Evolutionary conservation across 1,140 invertebrate genomes (phyloP), one percentile per base, ranked within the genome.

Genomic region (Limonius californicus): DNA sequence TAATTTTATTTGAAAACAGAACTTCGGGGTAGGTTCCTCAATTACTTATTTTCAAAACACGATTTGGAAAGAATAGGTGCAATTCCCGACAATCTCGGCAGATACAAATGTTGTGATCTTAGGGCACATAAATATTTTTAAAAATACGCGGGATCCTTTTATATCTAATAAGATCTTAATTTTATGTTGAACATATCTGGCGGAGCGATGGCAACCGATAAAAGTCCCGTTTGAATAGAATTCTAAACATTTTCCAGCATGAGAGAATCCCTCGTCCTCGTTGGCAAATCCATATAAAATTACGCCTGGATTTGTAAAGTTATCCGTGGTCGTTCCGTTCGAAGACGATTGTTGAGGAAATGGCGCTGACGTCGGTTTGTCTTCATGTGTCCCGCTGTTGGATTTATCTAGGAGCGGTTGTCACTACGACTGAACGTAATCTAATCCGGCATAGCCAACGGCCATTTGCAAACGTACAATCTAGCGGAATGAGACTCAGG

Each of bases 401-500:
- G 42, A 43, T 43, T 43, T 43, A 43, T 43, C 42, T 43, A 16
- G 12, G 42, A n/a, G 42, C 12, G 2, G 12, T 43, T 27, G 23
- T 27, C 42, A 14, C 16, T n/a, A 14, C 42, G 16, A 43, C 42
- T n/a, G 42, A 43, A n/a, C n/a, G 42, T 43, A 43, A 43, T 43
- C 42, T 43, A 43, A 43, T 43, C 42, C 42, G 42, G 16, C 42
- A n/a, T 43, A 16, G 42, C 42, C 42, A 16, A 16, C 12, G 42
- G 42, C 42, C 42, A 43, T 43, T 43, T 43, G 42, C 42, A 43
- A 43, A n/a, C n/a, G 42, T 43, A 43, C 42, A 43, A 43, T 43
- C 16, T 16, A 14, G 4, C n/a, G n/a, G n/a, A 43, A 43, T 43
- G 16, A 43, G 42, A 43, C 42, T 16, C 23, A 27, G 42, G 4